A percentile compares a stretch with the other conserved stretches of the same genome.
These are phyloP conservation scores for Saccopteryx bilineata DNA, from an alignment of 2,113 vertebrate species.

Conservation along the genomic window DNA sequence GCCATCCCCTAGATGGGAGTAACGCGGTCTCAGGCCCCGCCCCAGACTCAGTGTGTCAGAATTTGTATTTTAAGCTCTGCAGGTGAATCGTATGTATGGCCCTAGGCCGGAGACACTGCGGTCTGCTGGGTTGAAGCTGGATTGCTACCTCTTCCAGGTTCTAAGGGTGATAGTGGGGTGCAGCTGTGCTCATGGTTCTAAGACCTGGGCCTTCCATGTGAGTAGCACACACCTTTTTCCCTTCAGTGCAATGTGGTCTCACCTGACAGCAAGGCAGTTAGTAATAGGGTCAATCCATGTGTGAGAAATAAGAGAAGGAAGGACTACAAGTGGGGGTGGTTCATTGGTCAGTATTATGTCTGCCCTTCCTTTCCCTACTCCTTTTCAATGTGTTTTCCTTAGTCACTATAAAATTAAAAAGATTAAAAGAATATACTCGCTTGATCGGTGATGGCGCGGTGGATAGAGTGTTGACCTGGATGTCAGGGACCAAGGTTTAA, in stretches of 20 bases:
- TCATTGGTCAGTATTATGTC: neutral
- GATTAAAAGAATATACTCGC: neutral
- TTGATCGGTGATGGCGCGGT: no score
- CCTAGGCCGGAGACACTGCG: neutral
- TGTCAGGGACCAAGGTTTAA: no score
- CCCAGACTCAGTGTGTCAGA: neutral
- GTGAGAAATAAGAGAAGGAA: neutral
- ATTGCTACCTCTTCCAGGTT: neutral
- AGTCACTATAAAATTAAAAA: conserved; percentile 7
- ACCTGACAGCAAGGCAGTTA: neutral
- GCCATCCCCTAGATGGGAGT: neutral
- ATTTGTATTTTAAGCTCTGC: neutral
- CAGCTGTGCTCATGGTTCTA: neutral
- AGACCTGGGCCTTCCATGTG: neutral
- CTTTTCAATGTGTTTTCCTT: neutral
- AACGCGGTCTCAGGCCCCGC: neutral
- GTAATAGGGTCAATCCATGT: neutral
- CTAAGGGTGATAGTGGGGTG: neutral
- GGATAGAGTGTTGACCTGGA: no score
- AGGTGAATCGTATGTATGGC: neutral
- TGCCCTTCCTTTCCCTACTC: neutral
- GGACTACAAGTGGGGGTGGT: neutral
- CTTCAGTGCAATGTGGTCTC: neutral
- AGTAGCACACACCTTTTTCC: neutral
- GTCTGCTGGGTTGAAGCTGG: neutral